Base-by-base conservation (phyloP, 2,888 invertebrate species). In the Synanthedon tipuliformis region DNA sequence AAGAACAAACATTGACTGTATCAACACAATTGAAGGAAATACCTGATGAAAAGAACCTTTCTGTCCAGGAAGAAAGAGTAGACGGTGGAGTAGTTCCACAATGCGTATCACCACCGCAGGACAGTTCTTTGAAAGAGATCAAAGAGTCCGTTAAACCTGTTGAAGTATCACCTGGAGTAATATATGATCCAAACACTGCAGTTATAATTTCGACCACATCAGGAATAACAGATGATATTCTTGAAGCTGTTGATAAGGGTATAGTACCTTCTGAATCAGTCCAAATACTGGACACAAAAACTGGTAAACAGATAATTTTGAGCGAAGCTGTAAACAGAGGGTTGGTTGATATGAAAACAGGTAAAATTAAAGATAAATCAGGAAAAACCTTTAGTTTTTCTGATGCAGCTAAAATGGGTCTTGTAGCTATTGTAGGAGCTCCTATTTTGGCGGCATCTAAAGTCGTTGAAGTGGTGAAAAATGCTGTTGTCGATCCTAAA, bases 241-340 rank as follows among this genome's bases (percentile, higher is more conserved):
- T 94, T 52, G 85, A 90, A 59, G 95, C 96, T 10, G 89, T 97
- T 0, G 89, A 92, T 56, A 90, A 92, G 64, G 94, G 95, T 50
- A 86, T 91, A 53, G 81, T 96, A 56, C 90, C 93, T 56, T 78
- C 91, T 1, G 90, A 91, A 58, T 80, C 89, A 1, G 89, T 95
- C 0, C 89, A 89, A 66, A 89, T 95, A 2, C 86, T 89, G 56
- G 93, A 95, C 73, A 93, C 94, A 1, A 78, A 81, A 54, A 90
- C 92, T 0, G 92, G 94, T 12, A 88, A 91, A 69, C 89, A 91
- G 58, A 86, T 95, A 48, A 87, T 90, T n/a, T 78, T 95, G 5
- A 88, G 89, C 40, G 94, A 96, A 72, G 98, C 98, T 1, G 88
- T 97, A 41, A 75, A 89, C 10, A 90, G 90, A 61, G 93, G 94